These are phyloP conservation scores for Parnassius mnemosyne DNA, from an alignment of 2,888 invertebrate species.

Conservation along the genomic window DNA sequence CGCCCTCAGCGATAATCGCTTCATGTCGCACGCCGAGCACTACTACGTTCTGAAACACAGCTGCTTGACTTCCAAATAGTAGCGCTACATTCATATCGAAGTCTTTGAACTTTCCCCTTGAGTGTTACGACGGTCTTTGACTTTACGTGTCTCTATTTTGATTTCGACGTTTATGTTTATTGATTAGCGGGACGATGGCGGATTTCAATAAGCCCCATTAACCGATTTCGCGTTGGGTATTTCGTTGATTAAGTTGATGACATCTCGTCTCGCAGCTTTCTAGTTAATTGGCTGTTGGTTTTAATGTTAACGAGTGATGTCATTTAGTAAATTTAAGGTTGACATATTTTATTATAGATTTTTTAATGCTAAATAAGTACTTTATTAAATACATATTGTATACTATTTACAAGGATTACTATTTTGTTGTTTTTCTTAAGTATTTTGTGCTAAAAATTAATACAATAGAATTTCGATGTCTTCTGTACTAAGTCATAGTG, in stretches of 20 bases:
- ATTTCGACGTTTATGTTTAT: slow-evolving; percentile 74
- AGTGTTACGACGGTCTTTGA: slow-evolving; percentile 48
- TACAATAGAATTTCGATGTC: too few species aligned
- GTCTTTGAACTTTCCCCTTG: slow-evolving; percentile 69
- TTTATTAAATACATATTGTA: too few species aligned
- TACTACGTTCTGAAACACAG: slow-evolving; percentile 31
- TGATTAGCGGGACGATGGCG: slow-evolving; percentile 62
- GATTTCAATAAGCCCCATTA: slow-evolving; percentile 75
- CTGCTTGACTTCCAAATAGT: slow-evolving; percentile 48
- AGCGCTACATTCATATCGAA: slow-evolving; percentile 55
- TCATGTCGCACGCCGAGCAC: slow-evolving; percentile 52
- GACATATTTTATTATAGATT: not conserved
- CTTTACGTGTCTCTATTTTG: slow-evolving; percentile 62
- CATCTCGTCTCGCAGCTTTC: slow-evolving; percentile 46
- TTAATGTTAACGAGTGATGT: slow-evolving; percentile 37
- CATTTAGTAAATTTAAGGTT: slow-evolving; percentile 13
- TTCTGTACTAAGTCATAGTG: too few species aligned
- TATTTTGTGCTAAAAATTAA: too few species aligned
- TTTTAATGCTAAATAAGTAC: too few species aligned
- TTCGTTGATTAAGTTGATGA: slow-evolving; percentile 59
- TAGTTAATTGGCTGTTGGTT: slow-evolving; percentile 55
- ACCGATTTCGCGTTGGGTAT: slow-evolving; percentile 67
- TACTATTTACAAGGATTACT: too few species aligned
- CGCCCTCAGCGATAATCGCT: slow-evolving; percentile 66
- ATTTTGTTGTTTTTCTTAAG: too few species aligned